phyloP scores from a whole-genome alignment of 2,797 vertebrate species.

The Cuculus canorus region DNA sequence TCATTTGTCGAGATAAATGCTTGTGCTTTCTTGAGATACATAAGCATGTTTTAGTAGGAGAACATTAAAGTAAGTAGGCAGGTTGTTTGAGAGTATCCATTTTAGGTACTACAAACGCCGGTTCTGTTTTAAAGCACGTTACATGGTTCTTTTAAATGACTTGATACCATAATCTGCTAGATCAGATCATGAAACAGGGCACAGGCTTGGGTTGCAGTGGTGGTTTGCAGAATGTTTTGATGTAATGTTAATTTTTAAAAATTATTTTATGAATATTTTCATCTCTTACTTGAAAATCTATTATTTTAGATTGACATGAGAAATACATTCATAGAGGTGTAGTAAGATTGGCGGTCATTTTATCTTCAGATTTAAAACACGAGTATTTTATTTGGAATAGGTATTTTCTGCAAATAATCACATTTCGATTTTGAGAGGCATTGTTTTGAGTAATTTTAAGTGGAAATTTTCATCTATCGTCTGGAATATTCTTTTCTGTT shows the following conservation, averaged over 20 bases:
- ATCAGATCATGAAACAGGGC: accelerated
- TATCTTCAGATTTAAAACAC: not conserved
- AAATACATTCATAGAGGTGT: not conserved
- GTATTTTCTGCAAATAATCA: not conserved
- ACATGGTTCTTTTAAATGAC: not conserved
- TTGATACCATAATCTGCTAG: not conserved
- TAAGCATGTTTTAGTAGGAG: not conserved
- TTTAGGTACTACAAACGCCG: not conserved
- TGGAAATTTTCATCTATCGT: not conserved
- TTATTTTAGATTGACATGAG: not conserved
- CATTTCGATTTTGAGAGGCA: not conserved
- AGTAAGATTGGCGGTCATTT: not conserved
- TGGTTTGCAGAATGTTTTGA: not conserved
- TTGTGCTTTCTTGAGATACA: not conserved
- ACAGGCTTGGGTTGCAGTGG: not conserved
- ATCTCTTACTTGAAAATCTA: not conserved
- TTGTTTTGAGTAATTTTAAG: not conserved
- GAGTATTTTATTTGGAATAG: not conserved
- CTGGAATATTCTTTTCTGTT: not conserved
- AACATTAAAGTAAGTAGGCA: not conserved
- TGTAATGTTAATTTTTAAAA: not conserved
- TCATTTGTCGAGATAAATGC: not conserved
- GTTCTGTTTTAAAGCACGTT: not conserved
- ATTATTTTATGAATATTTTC: not conserved
- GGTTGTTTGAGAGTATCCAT: not conserved